These are phyloP conservation scores for Megaptera novaeangliae DNA, from an alignment of 2,113 vertebrate genomes.

Conservation along the genomic window DNA sequence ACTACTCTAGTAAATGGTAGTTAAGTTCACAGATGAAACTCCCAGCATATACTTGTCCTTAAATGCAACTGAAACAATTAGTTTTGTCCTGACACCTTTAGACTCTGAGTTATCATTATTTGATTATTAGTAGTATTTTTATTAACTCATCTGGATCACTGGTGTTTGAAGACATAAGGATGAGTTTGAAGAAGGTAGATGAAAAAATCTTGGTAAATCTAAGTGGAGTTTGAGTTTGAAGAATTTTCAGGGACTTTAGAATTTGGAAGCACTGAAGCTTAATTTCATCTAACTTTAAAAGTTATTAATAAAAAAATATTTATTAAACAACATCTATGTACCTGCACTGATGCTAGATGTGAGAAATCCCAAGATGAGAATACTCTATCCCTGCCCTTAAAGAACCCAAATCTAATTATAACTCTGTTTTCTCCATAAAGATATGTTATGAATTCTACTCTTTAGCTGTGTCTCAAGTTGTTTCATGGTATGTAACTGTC, in stretches of 20 bases:
- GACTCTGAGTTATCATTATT: not conserved
- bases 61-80: not conserved
- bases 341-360: not conserved
- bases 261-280: not conserved
- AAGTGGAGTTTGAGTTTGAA: not conserved
- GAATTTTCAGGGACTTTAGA: not conserved
- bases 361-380: not conserved
- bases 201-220: not conserved
- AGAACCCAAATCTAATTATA: not conserved
- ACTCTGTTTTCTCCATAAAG: not conserved
- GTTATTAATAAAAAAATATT: not conserved
- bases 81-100: not conserved
- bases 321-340: not conserved
- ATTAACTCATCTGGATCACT: not conserved
- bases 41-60: not conserved
- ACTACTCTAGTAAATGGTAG: not conserved
- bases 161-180: not conserved
- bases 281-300: not conserved
- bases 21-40: not conserved
- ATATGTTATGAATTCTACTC: not conserved
- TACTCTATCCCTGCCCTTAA: not conserved
- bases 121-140: not conserved
- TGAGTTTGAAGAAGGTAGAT: not conserved
- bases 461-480: not conserved
- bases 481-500: not conserved